Evolutionary conservation across 2,113 vertebrate species (phyloP).

Genomic region (Zapus hudsonius): DNA sequence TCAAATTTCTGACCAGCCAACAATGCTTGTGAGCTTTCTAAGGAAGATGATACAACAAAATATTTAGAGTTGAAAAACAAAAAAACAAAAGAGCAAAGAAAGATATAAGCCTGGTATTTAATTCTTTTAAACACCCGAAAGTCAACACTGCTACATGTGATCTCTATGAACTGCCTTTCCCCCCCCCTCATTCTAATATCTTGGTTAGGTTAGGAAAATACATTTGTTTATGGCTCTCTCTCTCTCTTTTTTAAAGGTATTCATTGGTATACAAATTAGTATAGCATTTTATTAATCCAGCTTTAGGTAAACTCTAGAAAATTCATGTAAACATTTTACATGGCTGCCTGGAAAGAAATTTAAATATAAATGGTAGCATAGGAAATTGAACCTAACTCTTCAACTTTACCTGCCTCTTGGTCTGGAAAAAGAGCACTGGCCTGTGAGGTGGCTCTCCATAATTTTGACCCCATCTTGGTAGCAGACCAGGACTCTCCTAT

Average conservation of each 20-base stretch:
- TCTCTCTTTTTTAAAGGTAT: background rate
- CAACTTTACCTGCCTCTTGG: background rate
- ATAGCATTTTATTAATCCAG: background rate
- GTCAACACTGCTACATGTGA: background rate
- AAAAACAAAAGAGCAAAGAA: background rate
- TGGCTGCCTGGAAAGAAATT: background rate
- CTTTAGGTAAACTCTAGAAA: background rate
- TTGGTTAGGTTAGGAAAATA: background rate
- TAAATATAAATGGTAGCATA: background rate
- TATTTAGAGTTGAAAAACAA: constrained; percentile 42
- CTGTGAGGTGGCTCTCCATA: background rate
- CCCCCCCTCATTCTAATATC: background rate
- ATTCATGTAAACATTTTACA: background rate
- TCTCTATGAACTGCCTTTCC: background rate
- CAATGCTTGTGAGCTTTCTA: background rate
- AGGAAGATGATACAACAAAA: constrained; percentile 19
- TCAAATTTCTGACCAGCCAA: background rate
- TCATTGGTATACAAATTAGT: background rate
- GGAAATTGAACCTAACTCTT: background rate
- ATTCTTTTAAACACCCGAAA: constrained; percentile 23
- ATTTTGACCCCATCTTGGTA: background rate
- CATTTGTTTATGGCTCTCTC: background rate
- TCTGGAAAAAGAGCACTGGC: background rate
- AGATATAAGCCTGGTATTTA: constrained; percentile 27
- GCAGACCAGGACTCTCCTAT: background rate